Evolutionary conservation across 2,888 invertebrate species (phyloP), one percentile per base, ranked within the genome.

Genomic region (Eilema caniola): DNA sequence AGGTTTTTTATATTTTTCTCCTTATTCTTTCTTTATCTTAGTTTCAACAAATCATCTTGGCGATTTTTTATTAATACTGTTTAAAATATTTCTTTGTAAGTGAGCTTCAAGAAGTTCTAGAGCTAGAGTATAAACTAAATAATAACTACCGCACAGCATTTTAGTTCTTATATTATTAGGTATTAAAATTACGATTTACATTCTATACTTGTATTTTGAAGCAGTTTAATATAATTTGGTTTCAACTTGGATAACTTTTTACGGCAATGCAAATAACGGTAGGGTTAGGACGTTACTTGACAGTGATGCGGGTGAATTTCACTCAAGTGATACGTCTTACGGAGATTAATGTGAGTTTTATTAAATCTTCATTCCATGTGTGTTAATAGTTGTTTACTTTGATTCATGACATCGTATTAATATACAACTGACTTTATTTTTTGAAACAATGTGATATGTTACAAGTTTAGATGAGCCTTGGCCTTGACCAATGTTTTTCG

Each of bases 291-390:
- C 74, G 80, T 74, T 77, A 68, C 75, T 78, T 86, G 91, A 91
- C 91, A 90, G 88, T 91, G 90, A 91, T 87, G 88, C 88, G 90
- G 91, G 91, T 90, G 89, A 85, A 87, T 85, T 80, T 84, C 82
- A 81, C 86, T 82, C 78, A 79, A 81, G 80, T 82, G 86, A 82
- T 82, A 74, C 77, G 83, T 81, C 85, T 84, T 81, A 83, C 71
- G 78, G 77, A 81, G 84, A 86, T 87, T 86, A 85, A 86, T 85
- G 79, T 64, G 73, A 56, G 76, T 77, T 84, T 71, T 79, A 78
- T 79, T 76, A 70, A 69, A 80, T 77, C 75, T 78, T 56, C 62
- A 62, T 33, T 63, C 41, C n/a, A 25, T 14, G 31, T n/a, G 20
- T 24, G 53, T 11, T 24, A 16, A 37, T 61, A 31, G 61, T 61